These are phyloP conservation scores for Zootoca vivipara DNA, from an alignment of 2,113 vertebrate genomes.

Conservation along the genomic window DNA sequence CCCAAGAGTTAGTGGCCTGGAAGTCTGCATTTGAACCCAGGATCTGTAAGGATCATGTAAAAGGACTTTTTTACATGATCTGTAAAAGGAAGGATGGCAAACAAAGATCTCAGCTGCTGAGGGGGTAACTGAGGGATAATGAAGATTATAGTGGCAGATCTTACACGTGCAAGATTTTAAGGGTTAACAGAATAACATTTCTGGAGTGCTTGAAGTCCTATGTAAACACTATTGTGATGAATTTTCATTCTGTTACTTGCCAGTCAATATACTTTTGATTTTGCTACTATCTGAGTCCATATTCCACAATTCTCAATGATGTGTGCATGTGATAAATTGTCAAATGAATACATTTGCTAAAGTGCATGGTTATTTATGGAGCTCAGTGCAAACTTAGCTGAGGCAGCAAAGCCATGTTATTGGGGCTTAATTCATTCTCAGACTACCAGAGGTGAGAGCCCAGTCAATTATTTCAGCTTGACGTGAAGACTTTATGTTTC, in stretches of 20 bases:
- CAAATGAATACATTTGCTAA: constrained; percentile 67
- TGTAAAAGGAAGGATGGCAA: no score
- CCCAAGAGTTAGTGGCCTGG: no score
- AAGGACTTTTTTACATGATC: no score
- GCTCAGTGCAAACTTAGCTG: constrained; percentile 55
- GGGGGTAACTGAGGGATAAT: not conserved
- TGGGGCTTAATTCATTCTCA: constrained; percentile 59
- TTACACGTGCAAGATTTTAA: not conserved
- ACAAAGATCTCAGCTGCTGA: not conserved
- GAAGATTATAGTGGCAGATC: not conserved
- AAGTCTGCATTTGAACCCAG: not conserved
- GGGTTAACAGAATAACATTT: not conserved
- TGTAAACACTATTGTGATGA: not conserved
- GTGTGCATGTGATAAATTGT: constrained; percentile 49
- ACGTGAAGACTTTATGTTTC: constrained; percentile 57
- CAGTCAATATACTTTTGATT: constrained; percentile 54
- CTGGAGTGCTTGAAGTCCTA: not conserved
- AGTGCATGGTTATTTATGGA: constrained; percentile 57
- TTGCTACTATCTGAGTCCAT: constrained; percentile 48
- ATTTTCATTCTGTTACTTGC: constrained; percentile 44
- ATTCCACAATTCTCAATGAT: constrained; percentile 48
- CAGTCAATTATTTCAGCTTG: constrained; percentile 60
- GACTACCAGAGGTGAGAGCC: constrained; percentile 50
- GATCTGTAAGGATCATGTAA: no score
- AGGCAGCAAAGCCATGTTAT: constrained; percentile 62